A percentile compares a stretch with the other conserved stretches of the same genome.
Conservation (phyloP, 2,888 invertebrate species). For the Apodemia duryi region DNA sequence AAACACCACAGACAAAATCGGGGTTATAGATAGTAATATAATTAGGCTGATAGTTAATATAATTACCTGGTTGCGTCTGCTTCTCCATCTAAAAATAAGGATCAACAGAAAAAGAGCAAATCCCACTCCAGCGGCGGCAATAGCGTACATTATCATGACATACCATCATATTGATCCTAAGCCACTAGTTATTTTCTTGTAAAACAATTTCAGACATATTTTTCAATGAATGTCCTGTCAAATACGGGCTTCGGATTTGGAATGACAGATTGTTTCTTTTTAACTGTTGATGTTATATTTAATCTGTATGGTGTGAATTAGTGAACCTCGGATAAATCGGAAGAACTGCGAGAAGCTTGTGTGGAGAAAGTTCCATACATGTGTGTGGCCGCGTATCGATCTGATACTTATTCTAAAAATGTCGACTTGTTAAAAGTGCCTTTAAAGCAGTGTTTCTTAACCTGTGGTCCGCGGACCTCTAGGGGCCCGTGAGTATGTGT, state of each 20-base stretch:
- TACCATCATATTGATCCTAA: conserved; percentile 38
- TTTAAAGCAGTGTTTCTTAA: too few species aligned
- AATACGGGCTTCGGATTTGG: neutral
- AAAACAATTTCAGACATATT: neutral
- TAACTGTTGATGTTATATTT: neutral
- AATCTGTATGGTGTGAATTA: neutral
- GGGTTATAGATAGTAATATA: too few species aligned
- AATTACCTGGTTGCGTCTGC: conserved; percentile 29
- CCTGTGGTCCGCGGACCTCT: too few species aligned
- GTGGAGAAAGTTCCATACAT: too few species aligned
- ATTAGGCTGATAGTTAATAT: too few species aligned
- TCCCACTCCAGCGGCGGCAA: conserved; percentile 44
- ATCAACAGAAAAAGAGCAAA: conserved; percentile 43
- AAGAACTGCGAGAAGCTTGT: too few species aligned
- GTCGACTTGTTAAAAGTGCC: too few species aligned
- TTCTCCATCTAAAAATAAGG: conserved; percentile 47
- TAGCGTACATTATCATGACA: conserved; percentile 39
- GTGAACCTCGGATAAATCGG: too few species aligned
- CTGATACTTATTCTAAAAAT: too few species aligned
- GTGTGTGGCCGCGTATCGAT: too few species aligned
- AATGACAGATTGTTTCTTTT: neutral
- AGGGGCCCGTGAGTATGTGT: too few species aligned
- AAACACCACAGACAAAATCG: too few species aligned
- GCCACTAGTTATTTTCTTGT: neutral
- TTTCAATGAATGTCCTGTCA: neutral